Evolutionary conservation across 2,888 invertebrate species (phyloP).

Genomic region (Rugalucina vietnamica): DNA sequence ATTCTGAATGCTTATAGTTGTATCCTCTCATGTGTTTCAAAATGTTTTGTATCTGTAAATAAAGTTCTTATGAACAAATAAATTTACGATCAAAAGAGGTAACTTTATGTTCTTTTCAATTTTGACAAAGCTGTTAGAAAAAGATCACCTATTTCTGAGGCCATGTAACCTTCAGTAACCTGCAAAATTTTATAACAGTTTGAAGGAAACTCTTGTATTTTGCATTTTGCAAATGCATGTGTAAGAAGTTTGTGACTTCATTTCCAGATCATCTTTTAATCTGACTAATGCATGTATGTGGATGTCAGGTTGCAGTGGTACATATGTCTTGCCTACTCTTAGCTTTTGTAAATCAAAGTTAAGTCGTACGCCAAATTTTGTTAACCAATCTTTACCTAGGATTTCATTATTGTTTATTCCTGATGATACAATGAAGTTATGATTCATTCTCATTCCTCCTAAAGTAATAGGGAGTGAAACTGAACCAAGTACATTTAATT

Average conservation of each 20-base stretch:
- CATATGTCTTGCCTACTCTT: not conserved
- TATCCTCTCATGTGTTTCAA: too few species aligned
- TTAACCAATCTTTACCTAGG: not conserved
- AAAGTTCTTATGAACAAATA: too few species aligned
- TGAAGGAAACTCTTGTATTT: not conserved
- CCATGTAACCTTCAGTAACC: not conserved
- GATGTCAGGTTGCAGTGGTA: not conserved
- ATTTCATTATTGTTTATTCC: not conserved
- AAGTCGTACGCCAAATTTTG: not conserved
- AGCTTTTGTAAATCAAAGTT: slow-evolving; percentile 5
- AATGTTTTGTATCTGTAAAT: too few species aligned
- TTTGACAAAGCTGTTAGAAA: not conserved
- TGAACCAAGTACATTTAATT: not conserved
- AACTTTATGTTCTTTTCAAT: not conserved
- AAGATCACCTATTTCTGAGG: not conserved
- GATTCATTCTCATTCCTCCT: not conserved
- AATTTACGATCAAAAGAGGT: not conserved
- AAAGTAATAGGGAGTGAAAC: not conserved
- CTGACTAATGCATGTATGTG: not conserved
- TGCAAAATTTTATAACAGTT: not conserved
- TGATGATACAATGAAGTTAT: not conserved
- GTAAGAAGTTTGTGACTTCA: not conserved
- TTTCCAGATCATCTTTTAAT: not conserved
- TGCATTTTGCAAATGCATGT: not conserved
- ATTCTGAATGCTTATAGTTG: too few species aligned